Evolutionary conservation across 1,140 invertebrate genomes (phyloP).

Genomic region (Drosophila littoralis): DNA sequence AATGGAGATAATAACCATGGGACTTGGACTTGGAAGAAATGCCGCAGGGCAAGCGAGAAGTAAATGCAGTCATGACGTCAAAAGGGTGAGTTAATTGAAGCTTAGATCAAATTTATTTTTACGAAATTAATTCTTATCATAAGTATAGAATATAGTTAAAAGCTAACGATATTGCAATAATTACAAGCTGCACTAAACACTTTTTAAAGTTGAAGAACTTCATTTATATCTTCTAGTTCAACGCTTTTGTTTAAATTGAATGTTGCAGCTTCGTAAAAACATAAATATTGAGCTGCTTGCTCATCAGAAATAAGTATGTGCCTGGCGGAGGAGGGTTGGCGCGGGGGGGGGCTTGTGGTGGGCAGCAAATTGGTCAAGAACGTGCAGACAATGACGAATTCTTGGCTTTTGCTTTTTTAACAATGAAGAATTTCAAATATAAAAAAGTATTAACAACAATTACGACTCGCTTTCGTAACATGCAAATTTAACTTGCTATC

Average conservation of each 20-base stretch:
- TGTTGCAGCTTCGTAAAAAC: neutral
- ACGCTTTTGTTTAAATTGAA: neutral
- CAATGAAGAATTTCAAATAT: neutral
- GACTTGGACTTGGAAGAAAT: no score
- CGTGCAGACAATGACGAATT: slow-evolving; percentile 57
- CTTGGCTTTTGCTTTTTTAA: slow-evolving; percentile 18
- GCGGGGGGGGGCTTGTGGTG: no score
- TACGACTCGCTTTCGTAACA: neutral
- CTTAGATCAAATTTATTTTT: no score
- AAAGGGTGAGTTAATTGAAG: no score
- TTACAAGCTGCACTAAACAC: no score
- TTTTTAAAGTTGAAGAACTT: neutral
- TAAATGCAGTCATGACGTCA: no score
- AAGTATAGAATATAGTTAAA: no score
- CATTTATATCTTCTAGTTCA: neutral
- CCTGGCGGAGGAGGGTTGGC: neutral
- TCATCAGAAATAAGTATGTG: slow-evolving; percentile 45
- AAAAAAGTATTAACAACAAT: neutral
- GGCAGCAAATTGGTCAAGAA: slow-evolving; percentile 53
- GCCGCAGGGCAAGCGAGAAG: no score
- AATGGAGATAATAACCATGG: no score
- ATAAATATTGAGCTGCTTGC: slow-evolving; percentile 29
- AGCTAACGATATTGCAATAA: no score
- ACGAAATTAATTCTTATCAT: no score
- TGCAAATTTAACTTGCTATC: no score